phyloP scores from a whole-genome alignment of 2,113 vertebrate genomes.

The Dipodomys merriami region DNA sequence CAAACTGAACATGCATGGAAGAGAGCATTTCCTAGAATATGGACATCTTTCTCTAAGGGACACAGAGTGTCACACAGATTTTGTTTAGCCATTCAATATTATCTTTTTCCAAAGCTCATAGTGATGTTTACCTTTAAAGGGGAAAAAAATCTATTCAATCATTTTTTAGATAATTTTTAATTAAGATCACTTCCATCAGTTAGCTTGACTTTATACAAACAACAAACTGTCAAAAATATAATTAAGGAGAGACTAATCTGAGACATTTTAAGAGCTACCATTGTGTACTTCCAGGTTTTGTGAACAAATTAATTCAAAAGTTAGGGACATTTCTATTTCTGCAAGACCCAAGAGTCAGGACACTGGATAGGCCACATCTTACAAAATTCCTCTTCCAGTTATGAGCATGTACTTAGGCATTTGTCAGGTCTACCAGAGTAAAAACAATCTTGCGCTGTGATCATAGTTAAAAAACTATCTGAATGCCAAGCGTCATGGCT shows the following conservation, averaged over 20 bases:
- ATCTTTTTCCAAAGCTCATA: fast-evolving
- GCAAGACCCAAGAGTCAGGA: too few relatives aligned
- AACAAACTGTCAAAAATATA: background rate
- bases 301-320: background rate
- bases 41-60: background rate
- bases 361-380: fast-evolving
- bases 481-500: too few relatives aligned
- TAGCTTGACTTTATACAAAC: background rate
- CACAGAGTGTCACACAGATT: too few relatives aligned
- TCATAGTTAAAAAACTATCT: background rate
- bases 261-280: background rate
- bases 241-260: background rate
- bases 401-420: fast-evolving
- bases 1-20: background rate
- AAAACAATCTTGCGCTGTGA: background rate
- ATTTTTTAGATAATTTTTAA: background rate
- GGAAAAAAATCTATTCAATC: background rate
- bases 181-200: background rate
- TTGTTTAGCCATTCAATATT: fast-evolving
- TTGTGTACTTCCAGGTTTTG: background rate
- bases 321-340: background rate
- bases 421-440: too few relatives aligned
- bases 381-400: background rate
- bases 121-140: background rate
- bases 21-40: background rate